phyloP scores from a whole-genome alignment of 2,797 vertebrate genomes.

The Sebastes melanostomus region DNA sequence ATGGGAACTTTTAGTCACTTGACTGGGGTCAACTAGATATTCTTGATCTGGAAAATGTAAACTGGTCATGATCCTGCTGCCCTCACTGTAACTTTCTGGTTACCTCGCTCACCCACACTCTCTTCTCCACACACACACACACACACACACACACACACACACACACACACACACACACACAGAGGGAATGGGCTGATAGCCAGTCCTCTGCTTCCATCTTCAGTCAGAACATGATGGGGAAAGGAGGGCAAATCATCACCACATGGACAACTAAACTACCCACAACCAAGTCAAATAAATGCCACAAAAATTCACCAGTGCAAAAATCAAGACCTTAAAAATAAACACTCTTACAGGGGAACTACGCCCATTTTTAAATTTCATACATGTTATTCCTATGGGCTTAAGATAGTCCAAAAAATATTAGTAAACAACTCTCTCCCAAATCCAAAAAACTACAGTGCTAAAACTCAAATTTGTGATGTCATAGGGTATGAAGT shows the following conservation, averaged over 20 bases:
- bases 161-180: background rate
- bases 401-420: too few species aligned
- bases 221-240: background rate
- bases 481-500: too few species aligned
- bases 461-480: too few species aligned
- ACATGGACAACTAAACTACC: background rate
- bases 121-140: background rate
- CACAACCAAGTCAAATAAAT: background rate
- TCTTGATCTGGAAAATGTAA: background rate
- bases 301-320: background rate
- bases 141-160: background rate
- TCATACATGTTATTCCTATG: too few species aligned
- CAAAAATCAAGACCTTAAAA: background rate
- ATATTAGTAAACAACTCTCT: too few species aligned
- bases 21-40: background rate
- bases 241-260: background rate
- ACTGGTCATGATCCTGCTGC: background rate
- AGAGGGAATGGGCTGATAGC: background rate
- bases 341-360: background rate
- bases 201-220: slow-evolving; percentile 5
- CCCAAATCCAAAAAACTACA: too few species aligned
- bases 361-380: too few species aligned
- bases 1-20: background rate
- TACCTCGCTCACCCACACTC: background rate
- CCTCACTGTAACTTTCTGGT: background rate